A percentile compares a stretch with the other conserved stretches of the same genome.
Evolutionary conservation across 2,888 invertebrate genomes (phyloP).

Genomic region (Tiliacea aurago): DNA sequence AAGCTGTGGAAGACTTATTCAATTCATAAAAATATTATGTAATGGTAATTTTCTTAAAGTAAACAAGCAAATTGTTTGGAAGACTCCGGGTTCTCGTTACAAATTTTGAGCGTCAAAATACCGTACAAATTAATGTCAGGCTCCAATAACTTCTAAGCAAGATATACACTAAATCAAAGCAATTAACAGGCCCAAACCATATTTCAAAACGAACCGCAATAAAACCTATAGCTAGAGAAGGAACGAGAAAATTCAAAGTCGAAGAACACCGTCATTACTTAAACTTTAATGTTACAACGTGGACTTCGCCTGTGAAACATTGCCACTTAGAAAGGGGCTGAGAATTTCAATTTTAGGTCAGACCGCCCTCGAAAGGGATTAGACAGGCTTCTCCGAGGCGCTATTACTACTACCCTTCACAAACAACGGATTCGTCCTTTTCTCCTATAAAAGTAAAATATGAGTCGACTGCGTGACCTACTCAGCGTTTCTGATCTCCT

Average conservation of each 20-base stretch:
- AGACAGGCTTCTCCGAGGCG: conserved; percentile 70
- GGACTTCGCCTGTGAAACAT: conserved; percentile 73
- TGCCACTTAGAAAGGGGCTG: conserved; percentile 75
- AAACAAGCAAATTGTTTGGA: not conserved
- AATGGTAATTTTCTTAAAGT: not conserved
- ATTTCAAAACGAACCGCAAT: conserved; percentile 70
- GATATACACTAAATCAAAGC: conserved; percentile 54
- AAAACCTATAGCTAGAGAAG: conserved; percentile 62
- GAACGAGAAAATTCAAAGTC: conserved; percentile 70
- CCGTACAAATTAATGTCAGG: conserved; percentile 13
- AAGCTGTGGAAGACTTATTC: conserved; percentile 56
- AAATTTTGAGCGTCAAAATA: conserved; percentile 16
- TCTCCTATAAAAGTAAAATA: conserved; percentile 79
- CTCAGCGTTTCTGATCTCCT: conserved; percentile 68
- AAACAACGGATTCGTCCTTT: conserved; percentile 77
- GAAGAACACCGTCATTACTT: conserved; percentile 74
- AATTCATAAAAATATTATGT: no score
- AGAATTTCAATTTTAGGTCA: conserved; percentile 82
- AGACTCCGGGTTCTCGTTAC: not conserved
- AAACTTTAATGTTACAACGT: conserved; percentile 76
- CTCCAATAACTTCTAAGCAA: conserved; percentile 34
- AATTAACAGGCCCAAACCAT: conserved; percentile 61
- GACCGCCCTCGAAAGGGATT: conserved; percentile 73
- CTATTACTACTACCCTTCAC: conserved; percentile 76
- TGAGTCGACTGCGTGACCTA: conserved; percentile 70